Evolutionary conservation across 2,113 vertebrate genomes (phyloP).

Genomic region (Vimba vimba): DNA sequence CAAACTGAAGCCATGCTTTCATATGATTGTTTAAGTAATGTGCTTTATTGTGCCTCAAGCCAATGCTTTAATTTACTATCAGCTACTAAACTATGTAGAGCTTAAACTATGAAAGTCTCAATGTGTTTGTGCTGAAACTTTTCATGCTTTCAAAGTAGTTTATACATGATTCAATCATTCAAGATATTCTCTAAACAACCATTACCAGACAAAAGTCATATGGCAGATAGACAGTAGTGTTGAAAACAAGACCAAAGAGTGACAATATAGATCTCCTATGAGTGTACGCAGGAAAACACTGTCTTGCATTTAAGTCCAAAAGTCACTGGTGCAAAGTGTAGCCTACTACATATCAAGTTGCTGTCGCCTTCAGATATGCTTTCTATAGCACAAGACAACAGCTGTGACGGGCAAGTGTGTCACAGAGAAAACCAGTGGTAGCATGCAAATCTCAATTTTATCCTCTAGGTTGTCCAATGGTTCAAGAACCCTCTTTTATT

Average conservation of each 20-base stretch:
- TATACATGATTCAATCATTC: neutral
- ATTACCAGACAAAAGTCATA: neutral
- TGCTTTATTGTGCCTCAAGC: neutral
- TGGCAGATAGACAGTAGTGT: neutral
- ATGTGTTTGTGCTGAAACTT: neutral
- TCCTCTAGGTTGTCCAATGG: neutral
- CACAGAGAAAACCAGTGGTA: neutral
- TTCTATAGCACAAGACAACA: constrained; percentile 3
- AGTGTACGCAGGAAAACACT: neutral
- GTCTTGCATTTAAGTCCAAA: neutral
- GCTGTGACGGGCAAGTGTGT: neutral
- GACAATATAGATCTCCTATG: neutral
- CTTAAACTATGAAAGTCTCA: neutral
- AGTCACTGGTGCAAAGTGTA: neutral
- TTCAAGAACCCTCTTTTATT: neutral
- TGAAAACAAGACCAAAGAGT: constrained; percentile 8
- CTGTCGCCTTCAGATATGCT: neutral
- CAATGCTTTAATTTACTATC: constrained; percentile 8
- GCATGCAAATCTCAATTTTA: neutral
- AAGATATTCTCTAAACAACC: neutral
- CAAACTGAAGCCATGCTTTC: neutral
- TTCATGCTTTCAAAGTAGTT: neutral
- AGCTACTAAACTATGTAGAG: neutral
- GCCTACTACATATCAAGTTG: neutral
- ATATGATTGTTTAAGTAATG: constrained; percentile 8